phyloP scores from a whole-genome alignment of 2,888 invertebrate genomes.

The Nymphalis urticae region DNA sequence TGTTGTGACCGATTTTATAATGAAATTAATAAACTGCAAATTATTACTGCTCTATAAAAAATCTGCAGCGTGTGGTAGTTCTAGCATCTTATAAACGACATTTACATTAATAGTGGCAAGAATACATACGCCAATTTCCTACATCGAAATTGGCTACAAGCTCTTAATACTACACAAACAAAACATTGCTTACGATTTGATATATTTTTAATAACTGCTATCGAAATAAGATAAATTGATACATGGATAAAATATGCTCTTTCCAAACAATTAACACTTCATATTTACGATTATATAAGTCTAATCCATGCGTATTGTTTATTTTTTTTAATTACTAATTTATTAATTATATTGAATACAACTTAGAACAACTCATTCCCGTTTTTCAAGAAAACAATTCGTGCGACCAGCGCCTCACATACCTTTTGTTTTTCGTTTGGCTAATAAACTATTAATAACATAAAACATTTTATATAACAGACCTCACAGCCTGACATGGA shows the following conservation, averaged over 20 bases:
- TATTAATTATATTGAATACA: constrained; percentile 6
- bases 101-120: constrained; percentile 39
- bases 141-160: constrained; percentile 11
- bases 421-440: constrained; percentile 38
- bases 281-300: constrained; percentile 8
- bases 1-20: not conserved
- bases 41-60: constrained; percentile 11
- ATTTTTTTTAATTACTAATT: not conserved
- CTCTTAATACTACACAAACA: constrained; percentile 9
- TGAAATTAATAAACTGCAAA: not conserved
- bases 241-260: not conserved
- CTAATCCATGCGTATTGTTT: constrained; percentile 13
- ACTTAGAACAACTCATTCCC: constrained; percentile 20
- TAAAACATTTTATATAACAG: constrained; percentile 44
- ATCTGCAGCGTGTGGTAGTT: constrained; percentile 2
- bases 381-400: constrained; percentile 45
- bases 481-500: constrained; percentile 60
- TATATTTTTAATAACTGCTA: not conserved
- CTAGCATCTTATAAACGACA: not conserved
- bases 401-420: constrained; percentile 64
- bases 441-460: constrained; percentile 37
- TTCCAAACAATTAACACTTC: not conserved
- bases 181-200: constrained; percentile 3
- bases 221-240: not conserved
- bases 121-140: constrained; percentile 37